These are phyloP conservation scores for Paracentrotus lividus DNA, from an alignment of 53 echinoderm and acorn worm species.

Conservation along the genomic window DNA sequence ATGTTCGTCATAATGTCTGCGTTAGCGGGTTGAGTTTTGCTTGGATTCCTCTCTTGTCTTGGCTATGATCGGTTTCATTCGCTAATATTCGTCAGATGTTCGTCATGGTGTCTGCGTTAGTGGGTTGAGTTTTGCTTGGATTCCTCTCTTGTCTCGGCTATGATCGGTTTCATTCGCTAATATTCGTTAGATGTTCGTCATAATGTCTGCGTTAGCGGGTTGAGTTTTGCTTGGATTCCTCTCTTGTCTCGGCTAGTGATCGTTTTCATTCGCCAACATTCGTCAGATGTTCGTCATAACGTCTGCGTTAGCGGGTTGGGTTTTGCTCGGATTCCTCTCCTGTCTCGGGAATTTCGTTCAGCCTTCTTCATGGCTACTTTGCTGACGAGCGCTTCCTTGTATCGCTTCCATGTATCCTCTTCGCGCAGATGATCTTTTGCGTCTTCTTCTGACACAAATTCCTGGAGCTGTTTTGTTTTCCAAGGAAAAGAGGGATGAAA, in stretches of 20 bases:
- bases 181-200: conserved; percentile 21
- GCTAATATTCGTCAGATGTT: too few relatives aligned
- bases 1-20: too few relatives aligned
- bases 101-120: too few relatives aligned
- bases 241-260: conserved; percentile 8
- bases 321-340: conserved; percentile 47
- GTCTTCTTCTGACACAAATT: conserved; percentile 82
- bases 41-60: background rate
- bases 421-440: conserved; percentile 75
- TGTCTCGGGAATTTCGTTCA: conserved; percentile 56
- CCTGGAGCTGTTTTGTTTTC: conserved; percentile 65
- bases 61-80: background rate
- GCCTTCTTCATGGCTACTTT: conserved; percentile 72
- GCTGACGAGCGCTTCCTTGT: conserved; percentile 80
- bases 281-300: conserved; percentile 55
- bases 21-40: too few relatives aligned
- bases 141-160: conserved; percentile 31
- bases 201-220: conserved; percentile 63
- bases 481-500: background rate
- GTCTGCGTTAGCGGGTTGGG: conserved; percentile 74
- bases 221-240: conserved; percentile 41
- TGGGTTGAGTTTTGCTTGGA: conserved; percentile 28
- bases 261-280: background rate
- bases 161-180: background rate
- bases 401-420: conserved; percentile 78